Percentiles rank a stretch among this genome's conserved stretches.
Evolutionary conservation across 2,888 invertebrate species (phyloP).

Genomic region (Leucania comma): DNA sequence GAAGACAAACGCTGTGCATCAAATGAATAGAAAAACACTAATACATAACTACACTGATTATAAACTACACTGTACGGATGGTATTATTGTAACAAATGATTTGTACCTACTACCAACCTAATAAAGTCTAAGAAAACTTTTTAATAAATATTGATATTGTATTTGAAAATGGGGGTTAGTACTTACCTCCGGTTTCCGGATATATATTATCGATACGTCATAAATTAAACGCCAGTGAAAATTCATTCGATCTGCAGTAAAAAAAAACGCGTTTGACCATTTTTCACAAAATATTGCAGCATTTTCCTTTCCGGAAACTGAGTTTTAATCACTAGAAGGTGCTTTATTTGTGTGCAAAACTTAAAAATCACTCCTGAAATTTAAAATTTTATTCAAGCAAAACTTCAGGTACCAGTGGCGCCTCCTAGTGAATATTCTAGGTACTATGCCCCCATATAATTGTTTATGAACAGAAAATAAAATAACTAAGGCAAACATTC

Average conservation of each 20-base stretch:
- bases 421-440: constrained; percentile 12
- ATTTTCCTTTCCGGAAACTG: neutral
- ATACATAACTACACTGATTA: constrained; percentile 22
- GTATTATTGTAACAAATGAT: constrained; percentile 41
- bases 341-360: too few relatives aligned
- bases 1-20: constrained; percentile 92
- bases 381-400: neutral
- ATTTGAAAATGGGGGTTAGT: constrained; percentile 21
- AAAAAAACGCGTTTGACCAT: neutral
- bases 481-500: constrained; percentile 39
- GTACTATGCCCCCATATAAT: constrained; percentile 11
- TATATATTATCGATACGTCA: neutral
- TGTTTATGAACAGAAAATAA: constrained; percentile 39
- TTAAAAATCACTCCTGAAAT: neutral
- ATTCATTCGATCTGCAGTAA: neutral
- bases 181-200: neutral
- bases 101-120: constrained; percentile 45
- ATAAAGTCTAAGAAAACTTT: constrained; percentile 30
- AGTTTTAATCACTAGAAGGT: neutral
- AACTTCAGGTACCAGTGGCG: neutral
- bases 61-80: constrained; percentile 17
- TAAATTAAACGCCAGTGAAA: neutral
- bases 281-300: too few relatives aligned
- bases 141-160: constrained; percentile 39
- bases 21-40: constrained; percentile 59